These are phyloP conservation scores for Brachyrhaphis roseni DNA, from an alignment of 2,797 vertebrate genomes.

Conservation along the genomic window DNA sequence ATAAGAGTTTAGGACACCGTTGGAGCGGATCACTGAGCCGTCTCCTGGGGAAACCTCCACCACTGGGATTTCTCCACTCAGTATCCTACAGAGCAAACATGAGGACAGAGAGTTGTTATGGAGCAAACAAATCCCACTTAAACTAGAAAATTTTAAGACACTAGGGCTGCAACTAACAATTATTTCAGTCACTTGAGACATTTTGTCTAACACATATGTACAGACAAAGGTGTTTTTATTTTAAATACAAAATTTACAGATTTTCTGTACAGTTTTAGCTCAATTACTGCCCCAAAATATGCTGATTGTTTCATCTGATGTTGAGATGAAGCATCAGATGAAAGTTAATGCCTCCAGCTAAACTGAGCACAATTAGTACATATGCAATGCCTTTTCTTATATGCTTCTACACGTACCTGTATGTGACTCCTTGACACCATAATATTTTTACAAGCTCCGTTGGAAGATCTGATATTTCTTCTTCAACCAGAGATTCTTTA, in stretches of 20 bases:
- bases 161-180: too few relatives aligned
- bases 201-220: too few relatives aligned
- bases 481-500: conserved; percentile 65
- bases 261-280: too few relatives aligned
- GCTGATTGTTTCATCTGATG: too few relatives aligned
- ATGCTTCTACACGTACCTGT: conserved; percentile 77
- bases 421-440: conserved; percentile 85
- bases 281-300: too few relatives aligned
- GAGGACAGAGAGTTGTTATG: not conserved
- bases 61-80: conserved; percentile 72
- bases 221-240: too few relatives aligned
- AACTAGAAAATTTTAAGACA: not conserved
- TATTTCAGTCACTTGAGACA: too few relatives aligned
- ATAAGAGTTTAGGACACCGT: conserved; percentile 84
- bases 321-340: too few relatives aligned
- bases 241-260: too few relatives aligned
- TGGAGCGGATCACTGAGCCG: conserved; percentile 88
- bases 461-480: conserved; percentile 62
- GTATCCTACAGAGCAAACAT: conserved; percentile 76
- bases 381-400: not conserved
- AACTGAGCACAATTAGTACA: not conserved
- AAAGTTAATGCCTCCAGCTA: not conserved
- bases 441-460: conserved; percentile 84
- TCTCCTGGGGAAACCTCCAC: conserved; percentile 89
- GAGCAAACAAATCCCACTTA: not conserved